These are phyloP conservation scores for Sphaerophoria taeniata DNA, from an alignment of 2,888 invertebrate genomes.

Conservation along the genomic window DNA sequence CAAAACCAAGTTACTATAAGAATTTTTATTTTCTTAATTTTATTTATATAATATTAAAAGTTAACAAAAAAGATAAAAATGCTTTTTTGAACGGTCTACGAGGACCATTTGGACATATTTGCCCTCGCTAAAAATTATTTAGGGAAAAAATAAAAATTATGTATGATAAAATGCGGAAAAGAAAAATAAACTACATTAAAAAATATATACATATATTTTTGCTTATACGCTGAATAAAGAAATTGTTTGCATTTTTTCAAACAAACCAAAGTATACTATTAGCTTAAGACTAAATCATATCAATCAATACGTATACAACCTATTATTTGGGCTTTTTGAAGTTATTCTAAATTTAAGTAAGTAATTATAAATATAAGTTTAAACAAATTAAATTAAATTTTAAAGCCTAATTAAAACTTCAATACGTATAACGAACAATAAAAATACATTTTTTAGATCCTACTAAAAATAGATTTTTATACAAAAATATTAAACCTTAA, in stretches of 20 bases:
- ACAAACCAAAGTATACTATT: slow-evolving; percentile 26
- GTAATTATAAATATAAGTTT: slow-evolving; percentile 55
- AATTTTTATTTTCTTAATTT: slow-evolving; percentile 7
- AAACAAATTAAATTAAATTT: background rate
- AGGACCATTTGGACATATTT: slow-evolving; percentile 68
- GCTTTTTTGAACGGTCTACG: slow-evolving; percentile 62
- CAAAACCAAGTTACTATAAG: slow-evolving; percentile 5
- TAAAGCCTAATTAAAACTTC: slow-evolving; percentile 1
- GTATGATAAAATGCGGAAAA: slow-evolving; percentile 78
- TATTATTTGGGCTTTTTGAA: slow-evolving; percentile 13
- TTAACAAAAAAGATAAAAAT: slow-evolving; percentile 38
- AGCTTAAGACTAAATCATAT: slow-evolving; percentile 36
- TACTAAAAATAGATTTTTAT: slow-evolving; percentile 7
- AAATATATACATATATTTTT: background rate
- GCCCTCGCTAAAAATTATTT: slow-evolving; percentile 45
- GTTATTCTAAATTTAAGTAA: slow-evolving; percentile 15
- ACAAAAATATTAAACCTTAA: slow-evolving; percentile 20
- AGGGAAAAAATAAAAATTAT: slow-evolving; percentile 20
- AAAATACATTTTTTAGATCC: background rate
- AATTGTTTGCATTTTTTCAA: background rate
- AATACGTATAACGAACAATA: slow-evolving; percentile 25
- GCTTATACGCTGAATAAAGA: slow-evolving; percentile 37
- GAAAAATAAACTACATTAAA: background rate
- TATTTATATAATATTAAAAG: slow-evolving; percentile 22
- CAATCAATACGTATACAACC: slow-evolving; percentile 41